Evolutionary conservation across 2,113 vertebrate species (phyloP).

Genomic region (Gambusia holbrooki): DNA sequence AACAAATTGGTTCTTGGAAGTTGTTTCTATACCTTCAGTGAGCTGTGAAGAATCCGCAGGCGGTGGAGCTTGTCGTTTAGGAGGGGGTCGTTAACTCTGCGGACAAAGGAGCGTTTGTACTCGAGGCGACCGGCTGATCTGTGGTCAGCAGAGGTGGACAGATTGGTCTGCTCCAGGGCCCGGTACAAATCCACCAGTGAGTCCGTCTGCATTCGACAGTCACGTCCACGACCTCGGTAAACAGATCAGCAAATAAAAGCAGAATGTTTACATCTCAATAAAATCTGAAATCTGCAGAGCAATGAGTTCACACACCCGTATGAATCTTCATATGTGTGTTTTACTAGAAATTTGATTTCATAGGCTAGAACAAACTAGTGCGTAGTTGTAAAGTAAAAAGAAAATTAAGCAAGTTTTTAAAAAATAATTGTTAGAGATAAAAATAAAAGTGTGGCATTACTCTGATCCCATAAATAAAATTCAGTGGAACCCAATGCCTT

Average conservation of each 20-base stretch:
- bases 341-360: too few relatives aligned
- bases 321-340: too few relatives aligned
- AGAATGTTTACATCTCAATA: not conserved
- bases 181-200: constrained; percentile 95
- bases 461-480: not conserved
- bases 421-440: too few relatives aligned
- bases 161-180: constrained; percentile 92
- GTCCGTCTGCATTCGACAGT: constrained; percentile 87
- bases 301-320: not conserved
- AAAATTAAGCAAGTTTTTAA: too few relatives aligned
- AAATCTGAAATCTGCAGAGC: not conserved
- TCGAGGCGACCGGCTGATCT: constrained; percentile 90
- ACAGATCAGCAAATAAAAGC: constrained; percentile 3
- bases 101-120: constrained; percentile 95
- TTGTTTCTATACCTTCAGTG: constrained; percentile 89
- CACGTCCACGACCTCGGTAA: constrained; percentile 66
- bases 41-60: constrained; percentile 93
- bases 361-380: too few relatives aligned
- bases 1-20: not conserved
- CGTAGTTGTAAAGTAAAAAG: too few relatives aligned
- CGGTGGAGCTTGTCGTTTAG: constrained; percentile 98
- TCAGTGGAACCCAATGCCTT: not conserved
- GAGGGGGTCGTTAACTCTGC: constrained; percentile 91
- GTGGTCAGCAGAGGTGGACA: constrained; percentile 88
- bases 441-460: not conserved